phyloP scores from a whole-genome alignment of 2,113 vertebrate genomes.

The Elanus axillaris region DNA sequence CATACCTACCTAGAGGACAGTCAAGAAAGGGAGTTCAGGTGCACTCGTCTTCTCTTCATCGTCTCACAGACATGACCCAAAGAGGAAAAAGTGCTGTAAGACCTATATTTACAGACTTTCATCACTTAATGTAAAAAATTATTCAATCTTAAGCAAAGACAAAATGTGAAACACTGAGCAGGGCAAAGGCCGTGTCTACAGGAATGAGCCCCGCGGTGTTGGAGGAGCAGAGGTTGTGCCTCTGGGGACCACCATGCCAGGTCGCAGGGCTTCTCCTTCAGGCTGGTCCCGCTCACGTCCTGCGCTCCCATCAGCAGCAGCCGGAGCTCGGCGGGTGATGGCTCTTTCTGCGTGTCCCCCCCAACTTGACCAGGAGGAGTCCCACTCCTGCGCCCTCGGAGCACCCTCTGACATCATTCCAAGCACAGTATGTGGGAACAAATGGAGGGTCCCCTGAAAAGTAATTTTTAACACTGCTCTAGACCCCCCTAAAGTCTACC shows the following conservation, averaged over 20 bases:
- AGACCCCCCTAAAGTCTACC: neutral
- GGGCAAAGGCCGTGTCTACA: neutral
- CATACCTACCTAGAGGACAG: neutral
- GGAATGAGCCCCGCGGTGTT: accelerated
- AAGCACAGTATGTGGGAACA: neutral
- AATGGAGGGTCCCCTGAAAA: neutral
- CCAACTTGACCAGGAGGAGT: accelerated
- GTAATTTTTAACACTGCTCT: neutral
- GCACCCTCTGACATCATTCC: accelerated
- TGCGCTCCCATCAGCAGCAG: neutral
- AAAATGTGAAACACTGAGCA: neutral
- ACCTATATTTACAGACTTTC: neutral
- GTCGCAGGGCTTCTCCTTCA: neutral
- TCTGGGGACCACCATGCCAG: neutral
- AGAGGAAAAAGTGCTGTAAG: neutral
- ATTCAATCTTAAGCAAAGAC: neutral
- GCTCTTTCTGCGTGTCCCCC: accelerated
- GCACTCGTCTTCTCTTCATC: neutral
- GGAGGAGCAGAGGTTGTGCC: neutral
- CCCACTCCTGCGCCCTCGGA: accelerated
- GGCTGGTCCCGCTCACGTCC: neutral
- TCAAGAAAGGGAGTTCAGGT: neutral
- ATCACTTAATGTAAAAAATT: neutral
- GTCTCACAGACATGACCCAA: neutral
- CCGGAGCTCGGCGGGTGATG: neutral